Conservation (phyloP, 2,113 vertebrate species). For the Rhizomys pruinosus region DNA sequence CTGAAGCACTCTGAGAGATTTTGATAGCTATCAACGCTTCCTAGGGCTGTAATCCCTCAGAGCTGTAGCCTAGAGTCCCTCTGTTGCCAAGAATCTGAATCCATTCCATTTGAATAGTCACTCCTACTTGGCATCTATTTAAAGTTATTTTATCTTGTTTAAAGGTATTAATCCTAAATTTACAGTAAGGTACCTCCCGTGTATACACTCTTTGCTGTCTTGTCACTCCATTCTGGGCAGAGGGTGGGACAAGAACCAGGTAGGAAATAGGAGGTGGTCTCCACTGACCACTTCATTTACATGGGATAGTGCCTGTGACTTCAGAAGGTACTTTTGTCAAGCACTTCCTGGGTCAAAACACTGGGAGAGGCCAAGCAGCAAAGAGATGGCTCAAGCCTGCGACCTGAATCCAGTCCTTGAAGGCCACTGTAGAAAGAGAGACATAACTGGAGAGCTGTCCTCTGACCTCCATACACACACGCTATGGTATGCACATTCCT, state of each 20-base stretch:
- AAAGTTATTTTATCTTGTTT: background rate
- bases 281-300: background rate
- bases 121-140: background rate
- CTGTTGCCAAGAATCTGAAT: background rate
- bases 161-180: background rate
- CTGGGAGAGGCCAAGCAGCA: too few species aligned
- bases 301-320: too few species aligned
- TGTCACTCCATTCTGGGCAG: background rate
- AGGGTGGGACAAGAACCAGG: background rate
- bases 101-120: background rate
- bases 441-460: background rate
- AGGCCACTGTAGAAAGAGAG: too few species aligned
- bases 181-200: background rate
- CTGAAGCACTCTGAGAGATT: background rate
- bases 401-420: too few species aligned
- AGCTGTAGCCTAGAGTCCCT: background rate
- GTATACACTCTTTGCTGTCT: background rate
- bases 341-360: too few species aligned
- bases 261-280: background rate
- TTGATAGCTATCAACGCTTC: too few species aligned
- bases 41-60: background rate
- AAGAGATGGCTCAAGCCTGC: too few species aligned
- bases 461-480: too few species aligned
- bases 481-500: too few species aligned
- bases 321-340: too few species aligned